Evolutionary conservation across 1,140 invertebrate genomes (phyloP), one percentile per base, ranked within the genome.

Genomic region (Rhyacophila brunnea): DNA sequence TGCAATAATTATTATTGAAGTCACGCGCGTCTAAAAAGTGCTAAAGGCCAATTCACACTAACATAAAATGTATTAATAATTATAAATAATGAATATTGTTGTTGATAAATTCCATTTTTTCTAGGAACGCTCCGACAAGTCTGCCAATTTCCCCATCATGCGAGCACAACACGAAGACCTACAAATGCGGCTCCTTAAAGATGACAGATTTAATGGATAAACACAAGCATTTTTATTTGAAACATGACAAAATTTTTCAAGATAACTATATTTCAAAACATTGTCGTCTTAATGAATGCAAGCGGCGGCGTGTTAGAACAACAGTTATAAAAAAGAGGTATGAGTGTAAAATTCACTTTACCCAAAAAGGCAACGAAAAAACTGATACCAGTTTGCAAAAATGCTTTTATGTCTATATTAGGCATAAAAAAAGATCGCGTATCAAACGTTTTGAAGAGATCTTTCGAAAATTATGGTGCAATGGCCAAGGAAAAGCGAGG

Each of bases 341-440:
- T 45, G 1, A 45, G 43, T 45, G 43, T 45, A 1, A 14, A 19
- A 45, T 45, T 19, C 10, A 3, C 13, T 19, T 19, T 45, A 18
- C 17, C 4, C 13, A 13, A 18, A 15, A 18, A 15, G 4, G 20
- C 0, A 6, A 45, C 4, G 5, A 15, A 18, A 19, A 10, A 18
- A 19, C 43, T 45, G 3, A 10, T 45, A 15, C 43, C 4, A 1
- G 10, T 45, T 45, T 45, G 43, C 43, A 45, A 45, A 18, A 45
- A 45, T 11, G 43, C 43, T 15, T 45, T 45, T 18, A 14, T 19
- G 13, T 45, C 43, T 45, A 19, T 45, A 6, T 45, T 45, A 45
- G 10, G 17, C 43, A 45, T 19, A 7, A 45, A 19, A 45, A 45
- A 45, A 15, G 43, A 45, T 10, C 13, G 17, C 13, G 5, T 19